A percentile compares a stretch with the other conserved stretches of the same genome.
Evolutionary conservation across 2,797 vertebrate species (phyloP).

Genomic region (Ateles fusciceps): DNA sequence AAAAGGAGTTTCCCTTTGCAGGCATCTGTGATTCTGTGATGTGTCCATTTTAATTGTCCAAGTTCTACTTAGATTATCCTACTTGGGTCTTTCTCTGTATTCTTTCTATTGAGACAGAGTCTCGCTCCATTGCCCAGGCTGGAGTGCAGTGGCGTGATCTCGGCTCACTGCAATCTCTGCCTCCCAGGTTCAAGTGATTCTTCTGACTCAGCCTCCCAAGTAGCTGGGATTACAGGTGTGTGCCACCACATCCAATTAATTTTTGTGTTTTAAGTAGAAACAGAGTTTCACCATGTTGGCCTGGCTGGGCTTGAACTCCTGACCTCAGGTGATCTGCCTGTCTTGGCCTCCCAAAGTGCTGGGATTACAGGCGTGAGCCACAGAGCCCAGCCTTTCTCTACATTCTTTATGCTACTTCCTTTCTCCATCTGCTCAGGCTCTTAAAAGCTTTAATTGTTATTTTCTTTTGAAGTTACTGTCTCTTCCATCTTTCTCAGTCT

Average conservation of each 20-base stretch:
- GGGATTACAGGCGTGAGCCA: background rate
- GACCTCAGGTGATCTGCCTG: background rate
- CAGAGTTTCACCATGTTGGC: background rate
- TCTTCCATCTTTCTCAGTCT: background rate
- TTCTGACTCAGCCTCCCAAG: background rate
- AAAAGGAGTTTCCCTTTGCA: background rate
- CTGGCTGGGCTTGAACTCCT: background rate
- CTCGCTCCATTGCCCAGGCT: background rate
- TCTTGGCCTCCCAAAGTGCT: background rate
- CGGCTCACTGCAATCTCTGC: background rate
- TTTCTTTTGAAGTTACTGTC: background rate
- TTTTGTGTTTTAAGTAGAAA: background rate
- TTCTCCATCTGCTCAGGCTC: background rate
- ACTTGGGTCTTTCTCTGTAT: background rate
- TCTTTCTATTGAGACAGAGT: background rate
- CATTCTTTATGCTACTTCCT: background rate
- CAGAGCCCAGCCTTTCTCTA: background rate
- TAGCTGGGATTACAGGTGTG: background rate
- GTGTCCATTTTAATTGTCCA: background rate
- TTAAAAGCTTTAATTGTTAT: background rate
- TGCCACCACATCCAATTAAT: background rate
- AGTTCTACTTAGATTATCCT: background rate
- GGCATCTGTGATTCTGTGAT: background rate
- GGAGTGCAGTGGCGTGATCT: background rate
- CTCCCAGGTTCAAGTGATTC: background rate